Conservation (phyloP, 2,888 invertebrate species). For the Onchidella celtica region DNA sequence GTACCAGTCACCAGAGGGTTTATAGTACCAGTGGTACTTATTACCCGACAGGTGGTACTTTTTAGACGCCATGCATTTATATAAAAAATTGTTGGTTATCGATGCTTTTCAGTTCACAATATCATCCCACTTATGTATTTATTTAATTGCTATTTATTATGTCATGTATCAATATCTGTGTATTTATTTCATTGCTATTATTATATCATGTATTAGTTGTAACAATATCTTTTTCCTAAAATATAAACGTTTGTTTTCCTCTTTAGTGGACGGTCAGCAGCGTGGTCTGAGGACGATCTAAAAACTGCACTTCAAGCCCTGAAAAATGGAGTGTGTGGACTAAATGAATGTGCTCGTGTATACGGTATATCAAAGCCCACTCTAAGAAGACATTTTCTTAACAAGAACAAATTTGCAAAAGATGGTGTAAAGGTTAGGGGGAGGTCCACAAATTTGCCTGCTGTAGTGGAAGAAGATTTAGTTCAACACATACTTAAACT, state of each 20-base stretch:
- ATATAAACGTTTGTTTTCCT: not conserved
- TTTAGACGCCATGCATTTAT: not conserved
- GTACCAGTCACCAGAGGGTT: not conserved
- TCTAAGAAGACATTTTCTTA: slow-evolving; percentile 15
- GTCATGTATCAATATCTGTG: too few relatives aligned
- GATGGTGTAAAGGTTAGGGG: slow-evolving; percentile 1
- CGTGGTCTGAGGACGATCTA: not conserved
- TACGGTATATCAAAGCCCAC: slow-evolving; percentile 32
- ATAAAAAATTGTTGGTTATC: too few relatives aligned
- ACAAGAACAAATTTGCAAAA: slow-evolving; percentile 27
- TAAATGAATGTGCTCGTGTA: not conserved
- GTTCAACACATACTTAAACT: not conserved
- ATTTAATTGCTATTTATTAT: not conserved
- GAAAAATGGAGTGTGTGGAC: not conserved
- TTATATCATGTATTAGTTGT: too few relatives aligned
- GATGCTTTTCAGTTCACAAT: not conserved
- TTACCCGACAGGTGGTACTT: not conserved
- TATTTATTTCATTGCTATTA: too few relatives aligned
- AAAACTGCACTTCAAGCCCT: not conserved
- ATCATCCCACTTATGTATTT: too few relatives aligned
- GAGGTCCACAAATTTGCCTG: not conserved
- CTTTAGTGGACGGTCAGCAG: not conserved
- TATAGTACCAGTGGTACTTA: not conserved
- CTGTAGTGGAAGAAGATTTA: not conserved
- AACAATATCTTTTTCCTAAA: not conserved